These are phyloP conservation scores for Shinisaurus crocodilurus DNA, from an alignment of 2,113 vertebrate genomes.

Conservation along the genomic window DNA sequence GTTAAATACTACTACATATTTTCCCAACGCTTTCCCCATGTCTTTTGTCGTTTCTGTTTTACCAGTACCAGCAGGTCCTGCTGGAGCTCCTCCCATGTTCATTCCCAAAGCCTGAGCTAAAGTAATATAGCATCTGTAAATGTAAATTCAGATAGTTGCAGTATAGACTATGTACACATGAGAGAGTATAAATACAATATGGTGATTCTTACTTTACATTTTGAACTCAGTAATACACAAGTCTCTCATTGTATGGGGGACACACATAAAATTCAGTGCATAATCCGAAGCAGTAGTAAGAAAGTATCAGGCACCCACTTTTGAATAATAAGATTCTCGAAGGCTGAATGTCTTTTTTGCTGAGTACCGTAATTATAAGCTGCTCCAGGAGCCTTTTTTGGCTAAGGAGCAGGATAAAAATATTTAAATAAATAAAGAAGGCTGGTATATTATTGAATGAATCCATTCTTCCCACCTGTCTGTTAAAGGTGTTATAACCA, in stretches of 20 bases:
- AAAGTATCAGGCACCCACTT: neutral
- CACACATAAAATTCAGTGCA: neutral
- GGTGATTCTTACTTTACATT: neutral
- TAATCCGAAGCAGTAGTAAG: neutral
- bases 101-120: slow-evolving; percentile 87
- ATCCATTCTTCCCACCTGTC: slow-evolving; percentile 80
- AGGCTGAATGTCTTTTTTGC: too few relatives aligned
- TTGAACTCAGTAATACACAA: neutral
- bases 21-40: slow-evolving; percentile 89
- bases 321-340: neutral
- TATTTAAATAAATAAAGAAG: too few relatives aligned
- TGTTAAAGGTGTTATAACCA: slow-evolving; percentile 93
- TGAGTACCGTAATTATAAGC: too few relatives aligned
- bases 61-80: slow-evolving; percentile 90
- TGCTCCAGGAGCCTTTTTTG: too few relatives aligned
- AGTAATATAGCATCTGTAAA: slow-evolving; percentile 89
- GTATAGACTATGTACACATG: neutral
- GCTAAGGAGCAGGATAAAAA: too few relatives aligned
- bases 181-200: neutral
- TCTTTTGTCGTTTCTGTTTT: slow-evolving; percentile 93
- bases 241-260: neutral
- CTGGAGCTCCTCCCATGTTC: slow-evolving; percentile 91
- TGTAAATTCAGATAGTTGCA: slow-evolving; percentile 30
- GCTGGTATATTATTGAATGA: neutral
- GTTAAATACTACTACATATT: slow-evolving; percentile 91